Percentiles rank a stretch among this genome's conserved stretches.
Evolutionary conservation across 2,797 vertebrate genomes (phyloP).

Genomic region (Hipposideros larvatus): DNA sequence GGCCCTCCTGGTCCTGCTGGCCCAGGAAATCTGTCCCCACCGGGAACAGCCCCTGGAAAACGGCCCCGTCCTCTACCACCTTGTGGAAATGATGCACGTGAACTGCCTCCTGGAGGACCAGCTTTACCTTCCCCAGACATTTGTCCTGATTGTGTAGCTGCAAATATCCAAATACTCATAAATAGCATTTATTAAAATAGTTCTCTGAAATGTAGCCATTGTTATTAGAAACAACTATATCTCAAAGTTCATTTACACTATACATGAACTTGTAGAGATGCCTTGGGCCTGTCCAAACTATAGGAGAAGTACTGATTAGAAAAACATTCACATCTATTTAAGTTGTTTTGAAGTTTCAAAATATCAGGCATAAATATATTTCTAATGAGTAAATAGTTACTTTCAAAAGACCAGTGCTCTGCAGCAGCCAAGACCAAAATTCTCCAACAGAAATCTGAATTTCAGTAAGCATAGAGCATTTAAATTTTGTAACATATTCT

Average conservation of each 20-base stretch:
- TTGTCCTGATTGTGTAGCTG: slow-evolving; percentile 97
- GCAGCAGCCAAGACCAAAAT: slow-evolving; percentile 75
- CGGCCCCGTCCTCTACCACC: slow-evolving; percentile 95
- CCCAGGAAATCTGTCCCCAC: slow-evolving; percentile 97
- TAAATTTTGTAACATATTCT: slow-evolving; percentile 66
- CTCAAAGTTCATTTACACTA: slow-evolving; percentile 64
- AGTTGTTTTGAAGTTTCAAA: slow-evolving; percentile 67
- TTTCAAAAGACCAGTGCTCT: slow-evolving; percentile 77
- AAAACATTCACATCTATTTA: slow-evolving; percentile 70
- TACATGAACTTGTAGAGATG: slow-evolving; percentile 46
- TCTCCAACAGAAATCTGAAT: slow-evolving; percentile 72
- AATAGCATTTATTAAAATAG: slow-evolving; percentile 84
- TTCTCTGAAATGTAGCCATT: slow-evolving; percentile 78
- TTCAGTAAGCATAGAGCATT: slow-evolving; percentile 72
- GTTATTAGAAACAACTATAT: slow-evolving; percentile 70
- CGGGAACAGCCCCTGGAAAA: slow-evolving; percentile 96
- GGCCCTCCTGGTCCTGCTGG: slow-evolving; percentile 97
- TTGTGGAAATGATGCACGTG: slow-evolving; percentile 94
- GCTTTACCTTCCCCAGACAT: slow-evolving; percentile 99
- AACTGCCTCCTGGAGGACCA: slow-evolving; percentile 95
- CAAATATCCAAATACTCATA: slow-evolving; percentile 85
- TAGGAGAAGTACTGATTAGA: slow-evolving; percentile 42
- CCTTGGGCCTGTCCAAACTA: slow-evolving; percentile 58
- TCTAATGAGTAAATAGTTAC: slow-evolving; percentile 53
- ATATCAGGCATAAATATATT: slow-evolving; percentile 56